phyloP scores from a whole-genome alignment of 2,797 vertebrate genomes.

The Microctenopoma steveboyesi region DNA sequence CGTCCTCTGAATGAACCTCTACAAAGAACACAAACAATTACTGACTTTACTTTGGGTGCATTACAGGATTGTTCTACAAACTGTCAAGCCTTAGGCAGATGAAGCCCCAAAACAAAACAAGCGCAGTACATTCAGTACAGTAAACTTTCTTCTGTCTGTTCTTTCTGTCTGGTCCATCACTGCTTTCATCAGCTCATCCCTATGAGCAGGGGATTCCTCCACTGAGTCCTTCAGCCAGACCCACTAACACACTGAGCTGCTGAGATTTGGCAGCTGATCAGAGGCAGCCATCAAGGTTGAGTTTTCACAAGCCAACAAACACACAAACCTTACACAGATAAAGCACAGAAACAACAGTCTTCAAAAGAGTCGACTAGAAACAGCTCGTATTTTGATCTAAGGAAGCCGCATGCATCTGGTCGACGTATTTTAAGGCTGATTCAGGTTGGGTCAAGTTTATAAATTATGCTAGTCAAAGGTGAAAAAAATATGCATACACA shows the following conservation, averaged over 20 bases:
- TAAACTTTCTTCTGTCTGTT: slow-evolving; percentile 1
- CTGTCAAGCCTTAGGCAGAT: neutral
- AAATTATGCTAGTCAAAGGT: slow-evolving; percentile 26
- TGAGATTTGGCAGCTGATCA: slow-evolving; percentile 61
- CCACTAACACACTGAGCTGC: slow-evolving; percentile 67
- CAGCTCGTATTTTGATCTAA: neutral
- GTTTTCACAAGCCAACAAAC: slow-evolving; percentile 43
- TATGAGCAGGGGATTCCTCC: slow-evolving; percentile 57
- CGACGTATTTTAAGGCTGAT: neutral
- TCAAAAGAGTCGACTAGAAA: neutral
- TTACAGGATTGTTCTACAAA: neutral
- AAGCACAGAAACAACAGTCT: slow-evolving; percentile 10
- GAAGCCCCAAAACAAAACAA: slow-evolving; percentile 8
- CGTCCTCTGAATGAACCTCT: neutral
- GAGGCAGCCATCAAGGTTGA: slow-evolving; percentile 55
- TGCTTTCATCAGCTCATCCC: slow-evolving; percentile 22
- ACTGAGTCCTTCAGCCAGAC: slow-evolving; percentile 60
- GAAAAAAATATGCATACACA: slow-evolving; percentile 14
- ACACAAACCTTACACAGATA: slow-evolving; percentile 7
- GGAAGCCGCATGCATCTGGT: neutral
- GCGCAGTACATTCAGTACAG: neutral
- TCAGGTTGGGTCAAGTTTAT: neutral
- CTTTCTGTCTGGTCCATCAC: neutral
- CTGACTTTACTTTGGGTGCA: neutral
- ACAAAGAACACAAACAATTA: neutral